Conservation (phyloP, 2,888 invertebrate genomes). For the Volucella inflata region DNA sequence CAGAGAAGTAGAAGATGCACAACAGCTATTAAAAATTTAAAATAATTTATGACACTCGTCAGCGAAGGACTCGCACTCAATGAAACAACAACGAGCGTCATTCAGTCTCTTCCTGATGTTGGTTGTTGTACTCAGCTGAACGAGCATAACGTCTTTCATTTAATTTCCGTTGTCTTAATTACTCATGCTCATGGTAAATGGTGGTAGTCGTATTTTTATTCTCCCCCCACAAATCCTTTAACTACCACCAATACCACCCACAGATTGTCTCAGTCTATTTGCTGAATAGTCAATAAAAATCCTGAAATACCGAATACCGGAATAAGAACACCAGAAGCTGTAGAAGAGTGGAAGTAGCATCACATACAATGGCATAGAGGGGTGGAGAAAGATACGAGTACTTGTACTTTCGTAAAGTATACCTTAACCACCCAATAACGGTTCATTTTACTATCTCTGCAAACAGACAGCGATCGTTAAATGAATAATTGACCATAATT, state of each 20-base stretch:
- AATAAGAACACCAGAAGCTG: not conserved
- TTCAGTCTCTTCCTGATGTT: not conserved
- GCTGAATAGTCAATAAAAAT: conserved; percentile 66
- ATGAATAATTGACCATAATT: conserved; percentile 75
- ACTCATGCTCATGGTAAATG: conserved; percentile 24
- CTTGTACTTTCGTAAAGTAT: conserved; percentile 20
- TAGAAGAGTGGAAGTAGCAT: not conserved
- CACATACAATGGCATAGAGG: conserved; percentile 15
- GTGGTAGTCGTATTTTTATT: not conserved
- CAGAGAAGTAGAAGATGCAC: not conserved
- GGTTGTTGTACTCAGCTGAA: not conserved
- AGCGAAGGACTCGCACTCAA: not conserved
- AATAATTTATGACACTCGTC: conserved; percentile 66
- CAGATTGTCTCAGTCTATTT: conserved; percentile 34
- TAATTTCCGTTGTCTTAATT: conserved; percentile 62
- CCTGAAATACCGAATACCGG: conserved; percentile 20
- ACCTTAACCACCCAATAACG: conserved; percentile 74
- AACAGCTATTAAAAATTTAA: conserved; percentile 50
- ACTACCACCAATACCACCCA: not conserved
- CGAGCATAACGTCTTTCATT: conserved; percentile 40
- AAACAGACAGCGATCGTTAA: conserved; percentile 73
- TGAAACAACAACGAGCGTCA: conserved; percentile 9
- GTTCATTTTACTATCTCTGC: conserved; percentile 60
- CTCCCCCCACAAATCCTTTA: not conserved
- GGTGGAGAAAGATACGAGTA: too few species aligned